Evolutionary conservation across 2,888 invertebrate genomes (phyloP).

Genomic region (Dysmachus trigonus): DNA sequence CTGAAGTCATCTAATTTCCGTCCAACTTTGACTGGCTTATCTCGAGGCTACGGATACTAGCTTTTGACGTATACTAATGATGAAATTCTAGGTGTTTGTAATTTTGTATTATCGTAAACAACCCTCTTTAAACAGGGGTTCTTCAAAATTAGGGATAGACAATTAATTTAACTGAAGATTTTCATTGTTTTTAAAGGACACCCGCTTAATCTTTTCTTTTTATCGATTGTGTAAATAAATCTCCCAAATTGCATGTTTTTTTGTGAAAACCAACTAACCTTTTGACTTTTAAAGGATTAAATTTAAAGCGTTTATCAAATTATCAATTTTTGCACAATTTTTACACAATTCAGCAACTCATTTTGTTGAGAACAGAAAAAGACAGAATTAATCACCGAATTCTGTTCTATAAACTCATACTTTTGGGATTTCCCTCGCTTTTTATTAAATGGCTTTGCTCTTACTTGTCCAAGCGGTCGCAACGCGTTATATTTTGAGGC

Average conservation of each 20-base stretch:
- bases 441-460: too few species aligned
- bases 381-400: too few species aligned
- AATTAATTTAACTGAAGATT: background rate
- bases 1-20: background rate
- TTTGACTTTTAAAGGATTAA: background rate
- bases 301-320: too few species aligned
- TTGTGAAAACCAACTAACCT: background rate
- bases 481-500: too few species aligned
- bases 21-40: background rate
- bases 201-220: background rate
- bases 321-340: too few species aligned
- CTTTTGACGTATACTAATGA: background rate
- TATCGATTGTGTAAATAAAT: background rate
- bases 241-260: background rate
- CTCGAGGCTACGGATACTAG: too few species aligned
- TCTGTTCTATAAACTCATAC: too few species aligned
- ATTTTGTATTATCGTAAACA: background rate
- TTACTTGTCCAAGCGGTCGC: too few species aligned
- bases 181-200: background rate
- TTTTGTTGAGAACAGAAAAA: background rate
- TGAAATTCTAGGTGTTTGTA: background rate
- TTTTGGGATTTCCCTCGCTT: too few species aligned
- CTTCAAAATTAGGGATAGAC: too few species aligned
- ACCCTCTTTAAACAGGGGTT: background rate
- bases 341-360: background rate